Conservation (phyloP, 2,888 invertebrate genomes). For the Lymantria monacha region DNA sequence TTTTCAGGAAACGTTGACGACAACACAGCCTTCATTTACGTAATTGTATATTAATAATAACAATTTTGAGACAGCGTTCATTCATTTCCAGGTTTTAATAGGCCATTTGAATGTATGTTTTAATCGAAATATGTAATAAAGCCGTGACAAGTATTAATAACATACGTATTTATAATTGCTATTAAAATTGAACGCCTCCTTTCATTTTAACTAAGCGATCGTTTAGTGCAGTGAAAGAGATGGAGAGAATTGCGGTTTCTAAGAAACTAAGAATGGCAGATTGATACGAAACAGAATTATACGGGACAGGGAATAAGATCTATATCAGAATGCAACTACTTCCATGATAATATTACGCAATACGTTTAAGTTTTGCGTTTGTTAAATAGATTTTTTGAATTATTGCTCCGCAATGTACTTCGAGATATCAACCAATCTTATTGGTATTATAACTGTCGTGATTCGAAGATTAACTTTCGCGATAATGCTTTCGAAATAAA, state of each 20-base stretch:
- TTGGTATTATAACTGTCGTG: conserved; percentile 4
- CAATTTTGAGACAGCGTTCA: conserved; percentile 6
- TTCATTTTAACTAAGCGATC: too few species aligned
- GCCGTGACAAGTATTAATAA: conserved; percentile 6
- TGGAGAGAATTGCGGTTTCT: too few species aligned
- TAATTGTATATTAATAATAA: conserved; percentile 23
- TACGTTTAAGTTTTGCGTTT: too few species aligned
- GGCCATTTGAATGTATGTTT: conserved; percentile 2
- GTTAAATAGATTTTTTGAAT: too few species aligned
- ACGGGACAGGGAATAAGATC: too few species aligned
- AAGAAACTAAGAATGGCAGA: too few species aligned
- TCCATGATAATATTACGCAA: too few species aligned
- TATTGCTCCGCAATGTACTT: conserved; percentile 15
- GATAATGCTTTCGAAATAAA: too few species aligned
- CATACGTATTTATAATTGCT: neutral
- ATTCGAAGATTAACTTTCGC: neutral
- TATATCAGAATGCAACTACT: too few species aligned
- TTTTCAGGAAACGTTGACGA: conserved; percentile 20
- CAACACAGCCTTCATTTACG: conserved; percentile 20
- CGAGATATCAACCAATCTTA: conserved; percentile 5
- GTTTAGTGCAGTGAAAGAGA: too few species aligned
- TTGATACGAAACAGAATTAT: too few species aligned
- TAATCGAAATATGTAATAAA: conserved; percentile 2
- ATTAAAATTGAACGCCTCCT: neutral
- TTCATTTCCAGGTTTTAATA: conserved; percentile 13